phyloP scores from a whole-genome alignment of 1,140 invertebrate genomes.

The Pseudachorutes palmiensis region DNA sequence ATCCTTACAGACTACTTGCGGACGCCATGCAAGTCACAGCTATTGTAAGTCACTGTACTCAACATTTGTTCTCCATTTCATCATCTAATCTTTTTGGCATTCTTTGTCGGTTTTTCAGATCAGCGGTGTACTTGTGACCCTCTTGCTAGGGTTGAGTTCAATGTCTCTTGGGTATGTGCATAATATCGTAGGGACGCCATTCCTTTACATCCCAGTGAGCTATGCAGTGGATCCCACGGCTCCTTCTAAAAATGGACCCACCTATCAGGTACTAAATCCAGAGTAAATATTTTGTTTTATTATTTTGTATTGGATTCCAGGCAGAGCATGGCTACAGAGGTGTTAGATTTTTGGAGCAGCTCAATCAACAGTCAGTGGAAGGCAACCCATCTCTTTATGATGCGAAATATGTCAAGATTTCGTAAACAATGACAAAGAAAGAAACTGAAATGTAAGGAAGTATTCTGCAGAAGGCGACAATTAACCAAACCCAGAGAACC shows the following conservation, averaged over 20 bases:
- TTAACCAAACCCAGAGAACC: not conserved
- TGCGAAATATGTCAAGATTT: not conserved
- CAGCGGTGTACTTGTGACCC: not conserved
- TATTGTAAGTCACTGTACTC: not conserved
- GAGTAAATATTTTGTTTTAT: not conserved
- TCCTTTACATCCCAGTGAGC: not conserved
- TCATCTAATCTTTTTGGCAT: no score
- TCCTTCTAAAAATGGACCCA: not conserved
- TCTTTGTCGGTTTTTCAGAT: no score
- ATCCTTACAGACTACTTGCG: no score
- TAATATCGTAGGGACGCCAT: conserved; percentile 2
- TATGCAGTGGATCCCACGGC: not conserved
- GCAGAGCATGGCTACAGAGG: conserved; percentile 1
- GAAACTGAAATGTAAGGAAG: not conserved
- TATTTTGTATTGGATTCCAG: not conserved
- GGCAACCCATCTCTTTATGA: not conserved
- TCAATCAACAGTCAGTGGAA: not conserved
- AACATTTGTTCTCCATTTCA: not conserved
- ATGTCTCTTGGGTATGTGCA: not conserved
- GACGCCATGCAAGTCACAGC: not conserved
- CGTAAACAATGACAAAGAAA: not conserved
- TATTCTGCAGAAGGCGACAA: not conserved
- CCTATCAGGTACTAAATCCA: not conserved
- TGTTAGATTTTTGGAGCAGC: not conserved
- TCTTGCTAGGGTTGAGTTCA: not conserved